Conservation (phyloP, 2,113 vertebrate genomes). For the Machaerirhynchus nigripectus region DNA sequence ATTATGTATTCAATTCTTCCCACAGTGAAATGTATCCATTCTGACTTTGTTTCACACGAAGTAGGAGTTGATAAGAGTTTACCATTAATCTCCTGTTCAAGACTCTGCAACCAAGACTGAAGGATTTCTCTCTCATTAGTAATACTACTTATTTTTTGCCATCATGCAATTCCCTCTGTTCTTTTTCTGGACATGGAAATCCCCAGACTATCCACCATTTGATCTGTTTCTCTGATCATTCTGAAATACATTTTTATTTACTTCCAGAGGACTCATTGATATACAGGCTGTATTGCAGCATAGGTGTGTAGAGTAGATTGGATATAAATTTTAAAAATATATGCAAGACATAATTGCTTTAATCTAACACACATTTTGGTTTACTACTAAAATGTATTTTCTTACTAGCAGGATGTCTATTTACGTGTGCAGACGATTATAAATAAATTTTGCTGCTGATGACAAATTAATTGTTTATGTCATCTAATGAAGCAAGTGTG, state of each 20-base stretch:
- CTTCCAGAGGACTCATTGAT: background rate
- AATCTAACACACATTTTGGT: background rate
- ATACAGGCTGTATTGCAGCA: background rate
- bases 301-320: background rate
- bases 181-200: background rate
- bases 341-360: background rate
- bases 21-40: background rate
- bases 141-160: background rate
- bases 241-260: background rate
- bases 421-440: background rate
- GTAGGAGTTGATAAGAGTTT: background rate
- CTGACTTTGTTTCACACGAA: background rate
- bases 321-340: background rate
- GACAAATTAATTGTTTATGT: background rate
- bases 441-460: background rate
- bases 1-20: background rate
- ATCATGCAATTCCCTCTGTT: background rate
- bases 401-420: background rate
- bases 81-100: background rate
- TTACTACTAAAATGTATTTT: background rate
- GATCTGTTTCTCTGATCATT: background rate
- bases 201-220: background rate
- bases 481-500: background rate
- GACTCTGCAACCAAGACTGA: background rate
- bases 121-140: background rate